Evolutionary conservation across 2,113 vertebrate genomes (phyloP).

Genomic region (Phylloscopus trochilus): DNA sequence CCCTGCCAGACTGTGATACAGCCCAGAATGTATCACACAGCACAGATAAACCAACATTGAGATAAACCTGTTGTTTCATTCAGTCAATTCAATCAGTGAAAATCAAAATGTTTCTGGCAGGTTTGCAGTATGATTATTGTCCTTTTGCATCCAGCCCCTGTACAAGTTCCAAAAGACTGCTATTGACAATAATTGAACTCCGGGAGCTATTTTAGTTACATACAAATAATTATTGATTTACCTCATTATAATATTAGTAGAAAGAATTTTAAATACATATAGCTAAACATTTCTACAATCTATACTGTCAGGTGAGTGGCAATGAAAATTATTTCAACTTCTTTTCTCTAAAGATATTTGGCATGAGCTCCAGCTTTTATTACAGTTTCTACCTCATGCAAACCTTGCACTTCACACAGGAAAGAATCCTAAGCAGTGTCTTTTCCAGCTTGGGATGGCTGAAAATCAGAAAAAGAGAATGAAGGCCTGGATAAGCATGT

Average conservation of each 20-base stretch:
- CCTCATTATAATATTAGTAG: not conserved
- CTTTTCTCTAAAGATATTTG: not conserved
- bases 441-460: slow-evolving; percentile 13
- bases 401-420: not conserved
- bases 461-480: slow-evolving; percentile 13
- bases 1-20: no score
- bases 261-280: not conserved
- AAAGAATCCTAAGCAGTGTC: not conserved
- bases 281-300: not conserved
- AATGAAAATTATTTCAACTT: not conserved
- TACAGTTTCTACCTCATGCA: not conserved
- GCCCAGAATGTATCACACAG: no score
- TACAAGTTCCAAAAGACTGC: no score
- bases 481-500: not conserved
- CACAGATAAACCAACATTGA: no score
- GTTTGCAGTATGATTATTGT: no score
- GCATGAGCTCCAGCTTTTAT: not conserved
- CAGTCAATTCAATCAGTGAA: no score
- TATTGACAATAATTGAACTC: no score
- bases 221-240: no score
- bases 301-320: not conserved
- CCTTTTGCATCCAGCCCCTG: no score
- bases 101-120: no score
- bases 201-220: no score
- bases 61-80: no score